A percentile compares a stretch with the other conserved stretches of the same genome.
Evolutionary conservation across 2,888 invertebrate species (phyloP).

Genomic region (Eueremaeus valkanovi): DNA sequence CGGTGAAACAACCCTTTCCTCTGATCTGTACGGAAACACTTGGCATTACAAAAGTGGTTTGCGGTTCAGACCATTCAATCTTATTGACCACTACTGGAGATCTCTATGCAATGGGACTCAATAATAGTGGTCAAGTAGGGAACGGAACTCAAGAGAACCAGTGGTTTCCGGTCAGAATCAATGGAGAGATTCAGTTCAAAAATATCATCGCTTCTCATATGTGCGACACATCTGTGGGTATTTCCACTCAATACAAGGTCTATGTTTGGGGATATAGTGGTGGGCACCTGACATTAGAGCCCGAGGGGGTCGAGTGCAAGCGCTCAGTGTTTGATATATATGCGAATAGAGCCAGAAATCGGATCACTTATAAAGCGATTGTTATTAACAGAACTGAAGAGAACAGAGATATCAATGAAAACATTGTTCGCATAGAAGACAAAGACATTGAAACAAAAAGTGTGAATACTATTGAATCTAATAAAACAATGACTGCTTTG

Average conservation of each 20-base stretch:
- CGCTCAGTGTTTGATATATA: no score
- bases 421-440: no score
- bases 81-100: background rate
- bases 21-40: background rate
- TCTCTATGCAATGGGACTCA: background rate
- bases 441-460: no score
- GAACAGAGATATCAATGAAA: no score
- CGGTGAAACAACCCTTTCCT: background rate
- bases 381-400: no score
- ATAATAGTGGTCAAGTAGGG: background rate
- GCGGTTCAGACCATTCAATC: background rate
- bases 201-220: background rate
- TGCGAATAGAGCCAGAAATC: no score
- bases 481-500: no score
- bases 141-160: background rate
- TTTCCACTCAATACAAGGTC: background rate
- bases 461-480: no score
- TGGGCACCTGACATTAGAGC: no score
- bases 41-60: background rate
- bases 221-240: background rate
- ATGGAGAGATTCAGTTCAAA: background rate
- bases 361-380: no score
- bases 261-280: conserved; percentile 8
- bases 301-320: no score
- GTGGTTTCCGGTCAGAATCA: background rate